Percentiles rank a stretch among this genome's conserved stretches.
Conservation (phyloP, 2,113 vertebrate species). For the Deroptyus accipitrinus region DNA sequence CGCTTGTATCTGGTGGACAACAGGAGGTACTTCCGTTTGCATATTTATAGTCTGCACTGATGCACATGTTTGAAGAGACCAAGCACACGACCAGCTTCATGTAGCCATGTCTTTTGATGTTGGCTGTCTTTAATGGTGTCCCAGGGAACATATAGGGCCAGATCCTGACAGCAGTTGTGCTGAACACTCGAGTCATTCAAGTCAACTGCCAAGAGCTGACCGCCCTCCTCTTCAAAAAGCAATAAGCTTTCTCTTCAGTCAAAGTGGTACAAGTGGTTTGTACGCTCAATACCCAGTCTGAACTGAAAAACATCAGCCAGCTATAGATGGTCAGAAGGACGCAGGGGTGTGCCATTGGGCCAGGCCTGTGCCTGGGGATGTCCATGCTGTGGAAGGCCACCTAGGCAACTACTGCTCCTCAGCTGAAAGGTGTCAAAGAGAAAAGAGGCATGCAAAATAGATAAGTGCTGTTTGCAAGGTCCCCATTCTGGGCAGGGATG, state of each 20-base stretch:
- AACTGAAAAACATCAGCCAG: neutral
- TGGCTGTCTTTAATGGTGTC: neutral
- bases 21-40: constrained; percentile 21
- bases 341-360: neutral
- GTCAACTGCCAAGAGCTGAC: neutral
- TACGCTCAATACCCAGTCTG: neutral
- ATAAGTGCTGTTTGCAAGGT: neutral
- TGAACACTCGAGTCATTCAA: neutral
- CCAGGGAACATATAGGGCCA: neutral
- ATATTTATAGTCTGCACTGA: neutral
- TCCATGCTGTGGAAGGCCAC: neutral
- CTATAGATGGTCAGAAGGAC: neutral
- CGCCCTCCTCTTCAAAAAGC: neutral
- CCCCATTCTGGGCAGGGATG: neutral
- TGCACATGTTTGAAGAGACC: neutral
- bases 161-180: neutral
- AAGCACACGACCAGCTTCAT: neutral
- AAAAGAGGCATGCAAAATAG: neutral
- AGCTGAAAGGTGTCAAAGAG: neutral
- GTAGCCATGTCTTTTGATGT: neutral
- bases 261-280: neutral
- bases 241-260: neutral
- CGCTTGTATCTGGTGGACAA: neutral
- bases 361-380: neutral
- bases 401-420: neutral